Base-by-base conservation (phyloP, 2,797 vertebrate genomes). In the Tinamus major region DNA sequence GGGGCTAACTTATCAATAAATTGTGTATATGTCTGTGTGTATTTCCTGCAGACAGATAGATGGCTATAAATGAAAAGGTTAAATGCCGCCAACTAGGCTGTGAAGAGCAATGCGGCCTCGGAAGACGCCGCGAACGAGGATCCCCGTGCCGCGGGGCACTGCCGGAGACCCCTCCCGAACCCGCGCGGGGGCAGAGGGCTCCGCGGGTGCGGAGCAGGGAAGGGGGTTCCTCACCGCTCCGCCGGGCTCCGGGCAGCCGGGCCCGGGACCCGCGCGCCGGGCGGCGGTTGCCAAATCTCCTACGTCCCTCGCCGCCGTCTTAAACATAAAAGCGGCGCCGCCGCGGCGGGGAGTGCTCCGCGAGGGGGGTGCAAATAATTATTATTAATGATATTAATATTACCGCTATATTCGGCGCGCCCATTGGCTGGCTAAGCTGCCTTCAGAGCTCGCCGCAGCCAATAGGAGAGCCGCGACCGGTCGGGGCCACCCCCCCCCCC, bases 401-500 rank as follows among this genome's bases (percentile, higher is more conserved):
- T 31, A 59, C n/a, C 1, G 8, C 9, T 5, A 6, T 62, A 26
- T 23, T n/a, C 4, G 23, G 27, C 0, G 46, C 13, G 3, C 13
- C 18, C 64, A 89, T 94, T 96, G 95, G 92, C 42, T 74, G 64
- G 2, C 23, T 20, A 56, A 20, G 65, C 79, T 89, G 93, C 85
- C 63, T 87, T 27, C 95, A 83, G 86, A 84, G 80, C 39, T 31
- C 9, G 1, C 58, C 15, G 44, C 37, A 72, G 49, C 98, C 98
- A 97, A 98, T 97, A 97, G 97, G 95, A 97, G 95, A 92, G 92
- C 92, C 61, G 94, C 94, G 39, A 71, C 5, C 12, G 5, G 29
- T 29, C 42, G 51, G 2, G 37, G 76, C 82, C 79, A 7, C 65
- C 13, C 65, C 41, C 33, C 35, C 46, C 49, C 27, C 48, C 23